Conservation (phyloP, 2,113 vertebrate genomes). For the Chionodraco myersi region DNA sequence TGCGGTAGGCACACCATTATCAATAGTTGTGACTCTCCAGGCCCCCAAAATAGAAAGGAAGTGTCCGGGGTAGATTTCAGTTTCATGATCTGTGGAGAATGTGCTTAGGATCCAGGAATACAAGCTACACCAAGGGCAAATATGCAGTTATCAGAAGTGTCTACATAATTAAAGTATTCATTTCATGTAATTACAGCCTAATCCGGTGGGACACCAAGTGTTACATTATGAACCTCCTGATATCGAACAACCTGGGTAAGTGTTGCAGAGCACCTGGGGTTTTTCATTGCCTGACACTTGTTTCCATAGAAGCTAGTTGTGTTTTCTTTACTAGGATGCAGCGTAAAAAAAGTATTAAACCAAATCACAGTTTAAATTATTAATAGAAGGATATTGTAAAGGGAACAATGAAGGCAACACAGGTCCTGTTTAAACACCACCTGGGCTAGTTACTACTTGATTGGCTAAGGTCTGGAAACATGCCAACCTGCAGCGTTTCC, state of each 20-base stretch:
- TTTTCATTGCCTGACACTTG: constrained; percentile 18
- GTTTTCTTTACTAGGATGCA: background rate
- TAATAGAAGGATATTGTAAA: background rate
- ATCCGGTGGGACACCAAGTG: constrained; percentile 76
- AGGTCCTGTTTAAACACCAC: background rate
- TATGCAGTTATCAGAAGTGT: constrained; percentile 79
- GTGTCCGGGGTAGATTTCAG: constrained; percentile 72
- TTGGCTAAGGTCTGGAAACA: background rate
- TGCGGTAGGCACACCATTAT: constrained; percentile 75
- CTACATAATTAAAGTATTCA: constrained; percentile 84
- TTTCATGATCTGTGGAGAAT: constrained; percentile 81
- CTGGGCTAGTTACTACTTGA: background rate
- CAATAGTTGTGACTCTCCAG: constrained; percentile 72
- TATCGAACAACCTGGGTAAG: constrained; percentile 75
- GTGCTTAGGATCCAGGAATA: constrained; percentile 77
- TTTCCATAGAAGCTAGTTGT: background rate
- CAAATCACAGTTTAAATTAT: background rate
- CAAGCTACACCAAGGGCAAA: constrained; percentile 81
- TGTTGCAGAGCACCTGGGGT: constrained; percentile 50
- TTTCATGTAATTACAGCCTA: constrained; percentile 83
- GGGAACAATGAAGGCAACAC: background rate
- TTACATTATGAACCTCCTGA: constrained; percentile 81
- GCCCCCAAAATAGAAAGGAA: constrained; percentile 77
- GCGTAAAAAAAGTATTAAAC: no score
- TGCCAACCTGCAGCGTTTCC: background rate